Conservation (phyloP, 2,113 vertebrate species). For the Hippocampus guttulatus region DNA sequence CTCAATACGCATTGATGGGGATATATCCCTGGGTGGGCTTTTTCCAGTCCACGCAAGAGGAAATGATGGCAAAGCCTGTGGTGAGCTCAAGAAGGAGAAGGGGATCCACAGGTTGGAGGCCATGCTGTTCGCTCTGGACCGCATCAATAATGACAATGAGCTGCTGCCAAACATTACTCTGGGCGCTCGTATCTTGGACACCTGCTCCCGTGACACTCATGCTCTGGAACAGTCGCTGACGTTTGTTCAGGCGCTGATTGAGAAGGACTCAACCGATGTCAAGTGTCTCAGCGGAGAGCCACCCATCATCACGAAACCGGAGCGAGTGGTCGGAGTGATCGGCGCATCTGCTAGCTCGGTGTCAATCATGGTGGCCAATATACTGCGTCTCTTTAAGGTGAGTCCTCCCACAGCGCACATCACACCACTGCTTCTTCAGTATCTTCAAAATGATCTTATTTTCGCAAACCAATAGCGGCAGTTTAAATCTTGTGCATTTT, state of each 20-base stretch:
- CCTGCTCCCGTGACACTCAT: slow-evolving; percentile 92
- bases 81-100: slow-evolving; percentile 95
- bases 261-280: slow-evolving; percentile 93
- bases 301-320: slow-evolving; percentile 92
- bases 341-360: slow-evolving; percentile 93
- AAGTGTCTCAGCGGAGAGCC: slow-evolving; percentile 88
- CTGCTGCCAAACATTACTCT: slow-evolving; percentile 94
- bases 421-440: neutral
- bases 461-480: too few relatives aligned
- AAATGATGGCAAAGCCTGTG: slow-evolving; percentile 85
- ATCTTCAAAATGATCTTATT: neutral
- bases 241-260: slow-evolving; percentile 93
- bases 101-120: slow-evolving; percentile 94
- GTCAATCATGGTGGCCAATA: slow-evolving; percentile 98
- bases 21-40: slow-evolving; percentile 90
- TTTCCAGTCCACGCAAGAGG: slow-evolving; percentile 90
- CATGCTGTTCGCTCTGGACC: slow-evolving; percentile 93
- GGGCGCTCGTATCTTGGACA: slow-evolving; percentile 92
- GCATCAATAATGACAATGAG: slow-evolving; percentile 93
- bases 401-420: slow-evolving; percentile 38
- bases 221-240: slow-evolving; percentile 95
- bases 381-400: slow-evolving; percentile 95
- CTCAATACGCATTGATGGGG: slow-evolving; percentile 94
- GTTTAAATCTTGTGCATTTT: neutral
- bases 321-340: slow-evolving; percentile 90